phyloP scores from a whole-genome alignment of 2,888 invertebrate species.

The Cynaeus angustus region DNA sequence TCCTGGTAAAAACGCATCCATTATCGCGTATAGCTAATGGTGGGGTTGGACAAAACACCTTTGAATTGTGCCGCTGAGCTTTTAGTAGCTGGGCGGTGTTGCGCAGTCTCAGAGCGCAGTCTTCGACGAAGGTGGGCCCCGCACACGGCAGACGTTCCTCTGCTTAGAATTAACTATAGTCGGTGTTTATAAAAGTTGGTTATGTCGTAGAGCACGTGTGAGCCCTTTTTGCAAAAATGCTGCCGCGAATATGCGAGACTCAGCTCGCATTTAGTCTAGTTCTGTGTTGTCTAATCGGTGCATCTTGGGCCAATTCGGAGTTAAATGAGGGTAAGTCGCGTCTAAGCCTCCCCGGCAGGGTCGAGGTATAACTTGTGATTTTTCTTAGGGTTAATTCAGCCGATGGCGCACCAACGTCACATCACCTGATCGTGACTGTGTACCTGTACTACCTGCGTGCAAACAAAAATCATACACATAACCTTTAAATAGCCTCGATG shows the following conservation, averaged over 20 bases:
- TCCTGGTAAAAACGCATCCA: neutral
- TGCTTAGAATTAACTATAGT: conserved; percentile 59
- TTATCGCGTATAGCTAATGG: conserved; percentile 18
- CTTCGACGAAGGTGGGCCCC: conserved; percentile 61
- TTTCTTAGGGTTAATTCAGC: conserved; percentile 2
- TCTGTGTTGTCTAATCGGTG: conserved; percentile 64
- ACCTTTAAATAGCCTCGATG: conserved; percentile 35
- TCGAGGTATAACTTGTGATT: neutral
- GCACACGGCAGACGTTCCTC: conserved; percentile 59
- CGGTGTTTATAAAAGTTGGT: conserved; percentile 61
- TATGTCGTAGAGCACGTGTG: conserved; percentile 66
- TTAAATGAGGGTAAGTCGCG: conserved; percentile 63
- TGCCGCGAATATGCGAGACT: conserved; percentile 60
- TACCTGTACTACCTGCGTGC: conserved; percentile 35
- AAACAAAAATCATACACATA: conserved; percentile 35
- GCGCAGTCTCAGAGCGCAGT: conserved; percentile 60
- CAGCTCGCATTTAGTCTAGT: conserved; percentile 60
- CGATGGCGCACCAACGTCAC: conserved; percentile 44
- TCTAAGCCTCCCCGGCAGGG: conserved; percentile 28
- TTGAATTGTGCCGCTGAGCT: conserved; percentile 57
- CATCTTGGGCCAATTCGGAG: conserved; percentile 62
- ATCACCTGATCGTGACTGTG: conserved; percentile 50
- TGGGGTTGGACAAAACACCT: conserved; percentile 46
- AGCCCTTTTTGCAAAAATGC: conserved; percentile 59
- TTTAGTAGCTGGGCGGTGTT: conserved; percentile 60